phyloP scores from a whole-genome alignment of 2,113 vertebrate genomes.

The Sisor rabdophorus region DNA sequence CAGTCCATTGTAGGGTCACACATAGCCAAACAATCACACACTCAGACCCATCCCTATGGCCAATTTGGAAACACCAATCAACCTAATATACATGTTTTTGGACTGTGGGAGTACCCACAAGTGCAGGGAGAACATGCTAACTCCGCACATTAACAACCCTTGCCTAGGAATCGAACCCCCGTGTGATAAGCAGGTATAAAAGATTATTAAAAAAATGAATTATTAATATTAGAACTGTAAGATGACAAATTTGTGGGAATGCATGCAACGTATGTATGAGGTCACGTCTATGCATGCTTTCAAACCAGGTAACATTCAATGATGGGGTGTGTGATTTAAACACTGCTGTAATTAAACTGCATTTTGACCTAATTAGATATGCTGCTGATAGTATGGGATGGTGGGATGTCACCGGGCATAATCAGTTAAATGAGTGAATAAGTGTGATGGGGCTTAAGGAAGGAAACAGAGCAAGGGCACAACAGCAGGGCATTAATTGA shows the following conservation, averaged over 20 bases:
- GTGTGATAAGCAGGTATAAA: too few relatives aligned
- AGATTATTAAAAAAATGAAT: too few relatives aligned
- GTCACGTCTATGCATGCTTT: constrained; percentile 1
- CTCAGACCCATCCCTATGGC: too few relatives aligned
- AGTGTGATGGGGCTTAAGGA: constrained; percentile 1
- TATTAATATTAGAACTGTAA: background rate
- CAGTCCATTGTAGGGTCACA: too few relatives aligned
- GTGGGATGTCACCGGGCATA: constrained; percentile 41
- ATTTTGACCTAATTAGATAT: constrained; percentile 50
- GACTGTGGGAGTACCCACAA: too few relatives aligned
- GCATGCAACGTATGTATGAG: background rate
- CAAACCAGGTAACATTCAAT: constrained; percentile 25
- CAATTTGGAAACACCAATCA: too few relatives aligned
- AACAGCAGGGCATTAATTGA: constrained; percentile 40
- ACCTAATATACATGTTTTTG: too few relatives aligned
- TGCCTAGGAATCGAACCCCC: too few relatives aligned
- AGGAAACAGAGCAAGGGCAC: constrained; percentile 9
- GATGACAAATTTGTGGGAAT: background rate
- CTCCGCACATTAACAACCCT: too few relatives aligned
- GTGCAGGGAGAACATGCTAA: too few relatives aligned
- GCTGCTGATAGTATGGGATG: constrained; percentile 43
- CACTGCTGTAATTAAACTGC: constrained; percentile 48
- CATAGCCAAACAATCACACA: too few relatives aligned
- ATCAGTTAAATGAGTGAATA: constrained; percentile 41
- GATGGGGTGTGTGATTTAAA: constrained; percentile 45